Conservation (phyloP, 2,797 vertebrate genomes). For the Melanotaenia pygmaea region DNA sequence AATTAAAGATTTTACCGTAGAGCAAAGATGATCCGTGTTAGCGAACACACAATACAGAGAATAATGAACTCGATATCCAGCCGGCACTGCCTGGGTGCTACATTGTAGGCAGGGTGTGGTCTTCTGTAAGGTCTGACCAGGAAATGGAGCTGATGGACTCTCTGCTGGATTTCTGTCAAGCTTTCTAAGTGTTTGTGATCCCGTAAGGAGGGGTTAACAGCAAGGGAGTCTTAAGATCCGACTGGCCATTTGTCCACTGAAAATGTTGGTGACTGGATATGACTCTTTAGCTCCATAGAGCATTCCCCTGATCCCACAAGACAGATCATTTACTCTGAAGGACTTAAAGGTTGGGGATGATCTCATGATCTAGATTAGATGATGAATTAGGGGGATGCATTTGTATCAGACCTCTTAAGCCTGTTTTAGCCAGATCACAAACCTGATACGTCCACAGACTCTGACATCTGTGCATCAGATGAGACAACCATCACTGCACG, state of each 20-base stretch:
- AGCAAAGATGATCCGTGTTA: slow-evolving; percentile 6
- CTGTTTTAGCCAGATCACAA: slow-evolving; percentile 3
- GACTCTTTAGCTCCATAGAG: slow-evolving; percentile 50
- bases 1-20: slow-evolving; percentile 14
- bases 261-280: slow-evolving; percentile 47
- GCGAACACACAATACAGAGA: slow-evolving; percentile 37
- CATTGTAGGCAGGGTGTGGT: slow-evolving; percentile 40
- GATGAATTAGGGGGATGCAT: slow-evolving; percentile 24
- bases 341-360: slow-evolving; percentile 68
- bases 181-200: slow-evolving; percentile 33
- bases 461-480: background rate
- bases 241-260: slow-evolving; percentile 61
- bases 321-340: slow-evolving; percentile 73
- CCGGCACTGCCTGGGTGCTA: slow-evolving; percentile 13
- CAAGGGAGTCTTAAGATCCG: slow-evolving; percentile 7
- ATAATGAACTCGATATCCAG: slow-evolving; percentile 15
- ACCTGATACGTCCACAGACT: background rate
- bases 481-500: background rate
- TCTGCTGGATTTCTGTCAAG: slow-evolving; percentile 45
- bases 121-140: slow-evolving; percentile 31
- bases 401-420: background rate
- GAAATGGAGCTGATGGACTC: slow-evolving; percentile 46
- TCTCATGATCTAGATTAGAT: slow-evolving; percentile 69
- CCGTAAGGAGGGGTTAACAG: slow-evolving; percentile 25
- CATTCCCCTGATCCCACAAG: slow-evolving; percentile 60